A percentile compares a stretch with the other conserved stretches of the same genome.
Conservation (phyloP, 2,797 vertebrate species). For the Gambusia yucatana region DNA sequence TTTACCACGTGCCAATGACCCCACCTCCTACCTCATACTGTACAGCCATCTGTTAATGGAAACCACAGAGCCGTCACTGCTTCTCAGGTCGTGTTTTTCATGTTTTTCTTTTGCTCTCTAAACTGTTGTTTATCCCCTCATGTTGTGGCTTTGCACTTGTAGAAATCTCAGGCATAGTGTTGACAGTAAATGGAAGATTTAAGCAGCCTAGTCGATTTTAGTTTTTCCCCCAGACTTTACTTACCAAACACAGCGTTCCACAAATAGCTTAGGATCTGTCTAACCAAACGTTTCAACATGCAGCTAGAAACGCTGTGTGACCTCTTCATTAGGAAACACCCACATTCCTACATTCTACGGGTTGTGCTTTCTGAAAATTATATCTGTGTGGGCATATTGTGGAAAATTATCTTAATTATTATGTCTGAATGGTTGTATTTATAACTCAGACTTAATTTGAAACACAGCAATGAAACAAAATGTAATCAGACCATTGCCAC, state of each 20-base stretch:
- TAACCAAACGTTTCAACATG: slow-evolving; percentile 39
- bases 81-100: slow-evolving; percentile 32
- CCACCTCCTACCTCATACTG: slow-evolving; percentile 65
- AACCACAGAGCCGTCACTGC: slow-evolving; percentile 24
- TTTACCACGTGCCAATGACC: slow-evolving; percentile 53
- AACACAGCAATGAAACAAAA: neutral
- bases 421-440: slow-evolving; percentile 13
- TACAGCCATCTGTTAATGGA: slow-evolving; percentile 63
- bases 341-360: neutral
- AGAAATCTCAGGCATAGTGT: slow-evolving; percentile 41
- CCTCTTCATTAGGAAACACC: slow-evolving; percentile 28
- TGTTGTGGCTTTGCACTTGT: slow-evolving; percentile 51
- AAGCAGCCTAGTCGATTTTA: slow-evolving; percentile 6
- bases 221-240: slow-evolving; percentile 18
- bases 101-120: slow-evolving; percentile 2
- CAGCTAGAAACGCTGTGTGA: slow-evolving; percentile 32
- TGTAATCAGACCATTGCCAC: neutral
- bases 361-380: neutral
- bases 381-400: slow-evolving; percentile 4
- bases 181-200: slow-evolving; percentile 48
- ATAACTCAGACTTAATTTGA: neutral
- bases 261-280: slow-evolving; percentile 47
- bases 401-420: neutral
- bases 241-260: slow-evolving; percentile 50
- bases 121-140: slow-evolving; percentile 50